Evolutionary conservation across 2,113 vertebrate species (phyloP), one percentile per base, ranked within the genome.

Genomic region (Pygoscelis antarcticus): DNA sequence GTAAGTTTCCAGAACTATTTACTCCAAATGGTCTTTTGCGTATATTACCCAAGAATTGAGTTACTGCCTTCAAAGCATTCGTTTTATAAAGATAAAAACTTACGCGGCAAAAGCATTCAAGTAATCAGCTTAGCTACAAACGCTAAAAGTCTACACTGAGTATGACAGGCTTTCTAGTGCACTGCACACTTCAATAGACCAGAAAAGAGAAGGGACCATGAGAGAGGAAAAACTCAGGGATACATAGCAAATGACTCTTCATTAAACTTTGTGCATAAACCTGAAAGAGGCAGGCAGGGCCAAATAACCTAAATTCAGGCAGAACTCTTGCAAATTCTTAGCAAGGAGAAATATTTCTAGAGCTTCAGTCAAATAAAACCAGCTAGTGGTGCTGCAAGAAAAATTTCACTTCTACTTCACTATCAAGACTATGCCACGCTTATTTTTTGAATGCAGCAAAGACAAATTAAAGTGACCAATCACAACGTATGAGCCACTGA

Each of bases 141-240:
- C 1, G 6, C 40, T 23, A 2, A 5, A 47, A 62, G 52, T 14
- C 46, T 74, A 27, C 61, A 22, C 26, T 4, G 46, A 78, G 22
- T 20, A 20, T 1, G 7, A 70, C 3, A 3, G 40, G 25, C 66
- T 44, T 34, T 44, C 57, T 25, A 0, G 0, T 9, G 27, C 44
- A 58, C 38, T 14, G 6, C 38, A 57, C 34, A 34, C 14, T 51
- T 80, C 4, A 65, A 47, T 9, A 60, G 9, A 69, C 7, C 1
- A 0, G n/a, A 71, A 90, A 77, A 83, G 18, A 65, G 13, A 92
- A n/a, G 4, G 2, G 72, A 77, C 32, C 9, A 23, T 1, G 0
- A 21, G 5, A 64, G 16, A 69, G 20, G 20, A 19, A 16, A 86
- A 89, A 22, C 30, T 29, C 20, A 32, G 19, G 54, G 38, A 74